Conservation (phyloP, 2,888 invertebrate genomes). For the Panopea generosa region DNA sequence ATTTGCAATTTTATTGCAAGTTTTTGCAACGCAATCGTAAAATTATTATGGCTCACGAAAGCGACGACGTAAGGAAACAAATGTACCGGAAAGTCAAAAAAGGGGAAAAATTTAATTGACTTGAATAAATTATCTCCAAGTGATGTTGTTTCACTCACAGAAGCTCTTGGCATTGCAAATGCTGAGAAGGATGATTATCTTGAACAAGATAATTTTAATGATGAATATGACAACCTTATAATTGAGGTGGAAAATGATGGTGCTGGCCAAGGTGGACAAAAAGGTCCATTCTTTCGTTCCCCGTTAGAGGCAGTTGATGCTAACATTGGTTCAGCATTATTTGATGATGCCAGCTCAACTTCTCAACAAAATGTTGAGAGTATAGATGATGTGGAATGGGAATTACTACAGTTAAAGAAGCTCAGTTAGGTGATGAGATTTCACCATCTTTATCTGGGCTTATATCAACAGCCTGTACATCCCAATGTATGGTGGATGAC, state of each 20-base stretch:
- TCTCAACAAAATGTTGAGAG: too few species aligned
- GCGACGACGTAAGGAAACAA: not conserved
- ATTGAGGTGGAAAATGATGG: too few species aligned
- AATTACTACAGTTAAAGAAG: too few species aligned
- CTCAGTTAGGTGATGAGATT: constrained; percentile 8
- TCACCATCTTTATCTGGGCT: constrained; percentile 8
- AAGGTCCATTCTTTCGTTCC: too few species aligned
- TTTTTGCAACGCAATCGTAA: not conserved
- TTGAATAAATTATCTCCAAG: too few species aligned
- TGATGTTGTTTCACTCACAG: too few species aligned
- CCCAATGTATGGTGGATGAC: constrained; percentile 11
- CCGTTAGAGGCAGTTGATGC: too few species aligned
- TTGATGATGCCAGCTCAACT: constrained; percentile 2
- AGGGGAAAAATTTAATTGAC: not conserved
- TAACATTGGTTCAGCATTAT: too few species aligned
- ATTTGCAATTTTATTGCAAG: too few species aligned
- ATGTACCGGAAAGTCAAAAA: not conserved
- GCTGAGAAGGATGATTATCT: not conserved
- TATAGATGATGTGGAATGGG: too few species aligned
- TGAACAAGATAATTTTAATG: not conserved
- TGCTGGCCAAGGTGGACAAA: too few species aligned
- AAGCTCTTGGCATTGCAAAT: too few species aligned
- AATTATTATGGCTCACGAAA: not conserved
- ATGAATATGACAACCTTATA: not conserved
- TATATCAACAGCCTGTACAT: constrained; percentile 25